Base-by-base conservation (phyloP, 92 coral and sea anemone species). In the Palythoa caribaeorum region DNA sequence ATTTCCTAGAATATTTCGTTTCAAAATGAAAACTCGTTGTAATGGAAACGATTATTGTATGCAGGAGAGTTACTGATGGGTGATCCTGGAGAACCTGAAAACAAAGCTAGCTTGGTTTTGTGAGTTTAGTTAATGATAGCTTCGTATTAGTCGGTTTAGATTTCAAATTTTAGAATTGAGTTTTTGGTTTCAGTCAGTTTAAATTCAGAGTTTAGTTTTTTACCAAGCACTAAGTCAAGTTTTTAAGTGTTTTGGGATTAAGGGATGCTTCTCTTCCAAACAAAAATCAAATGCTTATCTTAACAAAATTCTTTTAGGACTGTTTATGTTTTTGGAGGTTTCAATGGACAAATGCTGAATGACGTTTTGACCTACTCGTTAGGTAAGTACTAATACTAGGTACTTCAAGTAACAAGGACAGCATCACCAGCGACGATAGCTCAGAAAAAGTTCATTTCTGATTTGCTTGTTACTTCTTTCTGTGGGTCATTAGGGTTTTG, bases 301-400 rank as follows among this genome's bases (percentile, higher is more conserved):
- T 0, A 9, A 14, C 38, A 20, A 11, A 10, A 21, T 10, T 2
- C 57, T 47, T 83, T 76, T 59, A 96, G 98, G 38, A 86, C 88
- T 72, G 89, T 96, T 84, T 92, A 89, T 50, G 87, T 88, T 65
- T 96, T 92, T 83, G 96, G 95, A 71, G 98, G 98, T 3, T 94
- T 92, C 83, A 92, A 85, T 66, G 98, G 98, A 40, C 90, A 66
- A 17, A 85, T 96, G 92, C 62, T 92, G 81, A 94, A 94, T 47
- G 89, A 92, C 15, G 17, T 96, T 44, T 87, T 94, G 66, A 93
- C 92, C 15, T 96, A 94, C 63, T 84, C 93, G 2, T 89, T 87
- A 35, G 98, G 98, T 89, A 91, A 74, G 91, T 69, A 81, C 7
- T 8, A 44, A 28, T 28, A 28, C 28, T 28, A 28, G 28, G 28